Base-by-base conservation (phyloP, 37 sponge, comb jelly and placozoan genomes). In the Cliona cf. orientalis region DNA sequence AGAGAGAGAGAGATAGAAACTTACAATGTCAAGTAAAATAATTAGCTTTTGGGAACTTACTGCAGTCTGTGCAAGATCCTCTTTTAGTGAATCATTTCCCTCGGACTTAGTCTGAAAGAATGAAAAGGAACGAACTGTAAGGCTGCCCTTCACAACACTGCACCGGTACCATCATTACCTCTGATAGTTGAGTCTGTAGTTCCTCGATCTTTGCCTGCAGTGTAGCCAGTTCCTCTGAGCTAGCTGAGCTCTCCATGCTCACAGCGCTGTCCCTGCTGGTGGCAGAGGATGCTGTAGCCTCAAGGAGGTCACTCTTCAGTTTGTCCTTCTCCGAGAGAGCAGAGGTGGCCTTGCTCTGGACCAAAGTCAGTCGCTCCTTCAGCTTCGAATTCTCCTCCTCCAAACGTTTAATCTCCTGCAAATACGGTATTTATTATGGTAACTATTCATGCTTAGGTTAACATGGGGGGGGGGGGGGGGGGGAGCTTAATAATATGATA, bases 371-470 rank as follows among this genome's bases (percentile, higher is more conserved):
- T 34, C 89, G 32, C 32, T 71, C 58, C 29, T 38, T 14, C 32
- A 91, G 66, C 45, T 81, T 85, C 29, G 39, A 63, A 29, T 95
- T 95, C 40, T 95, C 96, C 31, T 87, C 89, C 37, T 87, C 81
- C 66, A 92, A 36, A 28, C 91, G 82, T 2, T 84, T 45, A 60
- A 92, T 96, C 57, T 90, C 91, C 93, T 92, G 42, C 32, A 55
- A 5, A 78, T 5, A 63, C 5, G 42, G 5, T 2, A 42, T 7
- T 9, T 9, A 41, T 38, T 14, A 36, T 38, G 4, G 42, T 49
- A 49, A 49, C 55, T 19, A 49, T 19, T 17, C 17, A 49, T 19
- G 55, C 14, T 49, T 19, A 49, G 17, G 17, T 49, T 49, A 49
- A 19, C 17, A 49, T 19, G 11, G 17, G 55, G 11, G 55, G 14